phyloP scores from a whole-genome alignment of 1,140 invertebrate species.

The Eubasilissa regina region DNA sequence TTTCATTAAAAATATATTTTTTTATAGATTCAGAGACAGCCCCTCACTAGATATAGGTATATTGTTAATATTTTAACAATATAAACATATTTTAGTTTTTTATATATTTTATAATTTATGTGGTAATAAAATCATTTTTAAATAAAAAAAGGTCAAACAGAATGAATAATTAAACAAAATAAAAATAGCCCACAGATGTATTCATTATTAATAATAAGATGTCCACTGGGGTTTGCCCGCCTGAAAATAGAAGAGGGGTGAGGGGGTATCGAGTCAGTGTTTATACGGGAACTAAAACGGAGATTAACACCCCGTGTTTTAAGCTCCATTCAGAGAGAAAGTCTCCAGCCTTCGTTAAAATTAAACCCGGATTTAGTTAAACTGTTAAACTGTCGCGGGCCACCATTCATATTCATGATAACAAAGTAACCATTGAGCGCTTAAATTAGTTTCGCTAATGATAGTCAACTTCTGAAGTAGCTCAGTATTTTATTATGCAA shows the following conservation, averaged over 20 bases:
- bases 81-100: no score
- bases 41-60: no score
- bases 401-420: constrained; percentile 39
- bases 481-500: no score
- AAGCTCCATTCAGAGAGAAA: constrained; percentile 55
- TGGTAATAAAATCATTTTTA: no score
- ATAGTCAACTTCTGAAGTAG: no score
- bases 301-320: constrained; percentile 59
- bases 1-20: no score
- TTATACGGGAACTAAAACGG: constrained; percentile 51
- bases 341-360: constrained; percentile 50
- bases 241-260: neutral
- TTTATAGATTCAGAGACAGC: no score
- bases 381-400: neutral
- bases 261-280: constrained; percentile 44
- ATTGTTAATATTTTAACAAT: no score
- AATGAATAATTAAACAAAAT: no score
- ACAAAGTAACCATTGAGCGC: constrained; percentile 26
- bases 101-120: no score
- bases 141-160: no score
- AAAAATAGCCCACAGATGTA: no score
- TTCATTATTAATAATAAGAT: neutral
- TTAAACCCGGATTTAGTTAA: constrained; percentile 39
- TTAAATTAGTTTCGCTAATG: constrained; percentile 30
- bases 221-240: neutral